phyloP scores from a whole-genome alignment of 2,113 vertebrate species.

The Channa argus region DNA sequence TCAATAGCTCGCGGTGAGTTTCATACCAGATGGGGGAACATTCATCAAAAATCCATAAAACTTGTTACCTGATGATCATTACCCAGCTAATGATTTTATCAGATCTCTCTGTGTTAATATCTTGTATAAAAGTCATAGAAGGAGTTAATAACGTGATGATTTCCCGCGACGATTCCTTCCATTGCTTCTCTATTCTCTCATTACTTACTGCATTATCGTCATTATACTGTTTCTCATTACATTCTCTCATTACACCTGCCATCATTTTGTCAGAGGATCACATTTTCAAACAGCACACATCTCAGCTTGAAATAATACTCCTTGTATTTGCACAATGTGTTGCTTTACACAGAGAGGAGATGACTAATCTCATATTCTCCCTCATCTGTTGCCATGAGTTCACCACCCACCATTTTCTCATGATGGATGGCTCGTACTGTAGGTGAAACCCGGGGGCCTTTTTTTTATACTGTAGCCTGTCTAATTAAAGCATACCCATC shows the following conservation, averaged over 20 bases:
- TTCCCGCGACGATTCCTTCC: conserved; percentile 70
- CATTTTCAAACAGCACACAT: conserved; percentile 32
- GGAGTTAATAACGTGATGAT: conserved; percentile 73
- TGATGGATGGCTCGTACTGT: conserved; percentile 53
- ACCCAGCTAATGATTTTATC: conserved; percentile 69
- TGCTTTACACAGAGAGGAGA: conserved; percentile 45
- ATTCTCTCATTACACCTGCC: conserved; percentile 63
- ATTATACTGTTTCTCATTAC: conserved; percentile 69
- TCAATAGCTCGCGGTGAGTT: conserved; percentile 39
- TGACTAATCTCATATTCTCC: conserved; percentile 68
- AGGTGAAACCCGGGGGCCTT: conserved; percentile 19
- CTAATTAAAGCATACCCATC: too few species aligned
- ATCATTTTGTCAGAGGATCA: conserved; percentile 59
- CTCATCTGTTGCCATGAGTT: conserved; percentile 56
- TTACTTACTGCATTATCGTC: conserved; percentile 72
- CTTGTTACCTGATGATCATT: conserved; percentile 68
- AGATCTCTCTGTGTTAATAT: conserved; percentile 66
- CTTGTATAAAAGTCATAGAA: conserved; percentile 68
- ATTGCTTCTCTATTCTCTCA: conserved; percentile 66
- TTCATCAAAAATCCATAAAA: conserved; percentile 75
- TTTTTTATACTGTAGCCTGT: too few species aligned
- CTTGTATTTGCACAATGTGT: conserved; percentile 43
- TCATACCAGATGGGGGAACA: conserved; percentile 47
- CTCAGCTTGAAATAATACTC: conserved; percentile 55
- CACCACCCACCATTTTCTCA: conserved; percentile 57